Percentiles rank a stretch among this genome's conserved stretches.
Conservation (phyloP, 2,797 vertebrate genomes). For the Mycteria americana region DNA sequence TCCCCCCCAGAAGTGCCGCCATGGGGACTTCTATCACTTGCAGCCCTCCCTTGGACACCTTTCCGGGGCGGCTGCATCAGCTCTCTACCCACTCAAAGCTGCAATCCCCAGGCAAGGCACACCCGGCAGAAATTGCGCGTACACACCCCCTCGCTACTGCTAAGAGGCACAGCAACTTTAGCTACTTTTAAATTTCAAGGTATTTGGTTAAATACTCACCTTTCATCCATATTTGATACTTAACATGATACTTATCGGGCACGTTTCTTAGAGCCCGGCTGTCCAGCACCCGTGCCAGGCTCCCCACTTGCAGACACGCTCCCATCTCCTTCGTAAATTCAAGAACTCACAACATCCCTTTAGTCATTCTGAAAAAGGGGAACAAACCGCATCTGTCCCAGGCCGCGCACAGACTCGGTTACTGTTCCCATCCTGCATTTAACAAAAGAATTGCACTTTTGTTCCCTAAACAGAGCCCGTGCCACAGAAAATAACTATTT, state of each 20-base stretch:
- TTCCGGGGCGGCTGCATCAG: rapidly evolving
- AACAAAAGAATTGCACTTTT: slow-evolving; percentile 55
- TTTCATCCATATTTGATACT: rapidly evolving
- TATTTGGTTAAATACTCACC: not conserved
- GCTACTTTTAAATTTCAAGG: not conserved
- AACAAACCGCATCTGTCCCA: slow-evolving; percentile 38
- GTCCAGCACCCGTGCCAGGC: not conserved
- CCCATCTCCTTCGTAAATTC: not conserved
- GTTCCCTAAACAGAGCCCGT: not conserved
- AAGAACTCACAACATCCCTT: slow-evolving; percentile 10
- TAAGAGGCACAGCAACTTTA: rapidly evolving
- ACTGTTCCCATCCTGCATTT: not conserved
- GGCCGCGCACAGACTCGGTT: not conserved
- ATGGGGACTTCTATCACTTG: not conserved
- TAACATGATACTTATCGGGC: not conserved
- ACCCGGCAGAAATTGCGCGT: rapidly evolving
- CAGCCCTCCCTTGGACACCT: not conserved
- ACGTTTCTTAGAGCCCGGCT: rapidly evolving
- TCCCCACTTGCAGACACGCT: not conserved
- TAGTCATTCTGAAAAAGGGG: not conserved
- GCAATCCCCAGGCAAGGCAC: not conserved
- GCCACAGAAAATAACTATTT: not conserved
- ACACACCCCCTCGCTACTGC: not conserved
- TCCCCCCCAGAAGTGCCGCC: not conserved
- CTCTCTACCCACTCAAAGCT: not conserved